phyloP scores from a whole-genome alignment of 2,888 invertebrate species.

The Acrobasis consociella region DNA sequence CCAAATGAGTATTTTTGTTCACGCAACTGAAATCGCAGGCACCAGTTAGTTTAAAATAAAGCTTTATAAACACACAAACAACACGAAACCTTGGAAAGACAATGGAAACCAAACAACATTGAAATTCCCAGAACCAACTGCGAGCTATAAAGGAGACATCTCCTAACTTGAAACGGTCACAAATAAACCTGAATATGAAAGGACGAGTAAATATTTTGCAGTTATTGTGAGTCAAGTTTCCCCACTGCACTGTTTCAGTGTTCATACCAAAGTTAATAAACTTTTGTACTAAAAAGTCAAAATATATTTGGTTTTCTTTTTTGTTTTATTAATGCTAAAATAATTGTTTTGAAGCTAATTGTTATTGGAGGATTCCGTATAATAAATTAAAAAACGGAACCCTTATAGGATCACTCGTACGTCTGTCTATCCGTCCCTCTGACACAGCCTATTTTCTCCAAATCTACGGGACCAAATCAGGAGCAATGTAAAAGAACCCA shows the following conservation, averaged over 20 bases:
- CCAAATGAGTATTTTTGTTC: no score
- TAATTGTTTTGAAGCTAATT: no score
- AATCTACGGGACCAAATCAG: no score
- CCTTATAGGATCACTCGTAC: no score
- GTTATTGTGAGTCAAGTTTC: conserved; percentile 15
- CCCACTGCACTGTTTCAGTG: not conserved
- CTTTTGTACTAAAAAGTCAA: conserved; percentile 6
- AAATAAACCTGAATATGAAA: conserved; percentile 19
- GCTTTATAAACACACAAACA: not conserved
- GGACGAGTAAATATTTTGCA: conserved; percentile 16
- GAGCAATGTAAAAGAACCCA: no score
- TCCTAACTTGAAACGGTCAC: conserved; percentile 6
- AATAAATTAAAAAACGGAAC: no score
- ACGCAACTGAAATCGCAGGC: no score
- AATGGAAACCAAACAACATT: conserved; percentile 9
- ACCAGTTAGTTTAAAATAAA: no score
- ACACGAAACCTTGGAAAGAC: not conserved
- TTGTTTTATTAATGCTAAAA: not conserved
- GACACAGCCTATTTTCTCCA: no score
- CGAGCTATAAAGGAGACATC: conserved; percentile 3
- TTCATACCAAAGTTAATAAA: conserved; percentile 13
- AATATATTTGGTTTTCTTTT: not conserved
- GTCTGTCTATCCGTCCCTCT: no score
- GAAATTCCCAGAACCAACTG: not conserved
- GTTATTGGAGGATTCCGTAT: no score